These are phyloP conservation scores for Myotis myotis DNA, from an alignment of 2,797 vertebrate genomes.

Conservation along the genomic window DNA sequence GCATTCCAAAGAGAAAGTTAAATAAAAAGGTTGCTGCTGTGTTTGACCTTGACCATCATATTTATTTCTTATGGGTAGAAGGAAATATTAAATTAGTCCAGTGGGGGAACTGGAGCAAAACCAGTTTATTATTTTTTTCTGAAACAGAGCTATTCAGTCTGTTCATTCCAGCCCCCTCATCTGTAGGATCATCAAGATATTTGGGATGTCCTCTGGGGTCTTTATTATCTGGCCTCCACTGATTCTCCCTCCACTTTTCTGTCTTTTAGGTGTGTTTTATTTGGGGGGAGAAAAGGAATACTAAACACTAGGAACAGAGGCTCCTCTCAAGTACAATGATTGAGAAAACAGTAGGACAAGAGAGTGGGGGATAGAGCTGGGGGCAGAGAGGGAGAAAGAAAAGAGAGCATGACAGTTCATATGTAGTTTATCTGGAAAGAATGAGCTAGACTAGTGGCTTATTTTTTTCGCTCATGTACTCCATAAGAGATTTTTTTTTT, in stretches of 20 bases:
- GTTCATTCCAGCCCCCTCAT: background rate
- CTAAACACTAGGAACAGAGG: background rate
- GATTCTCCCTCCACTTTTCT: background rate
- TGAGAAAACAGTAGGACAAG: background rate
- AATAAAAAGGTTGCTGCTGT: background rate
- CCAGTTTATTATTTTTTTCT: slow-evolving; percentile 2
- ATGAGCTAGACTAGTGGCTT: background rate
- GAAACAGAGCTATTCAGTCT: background rate
- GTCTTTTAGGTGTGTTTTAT: background rate
- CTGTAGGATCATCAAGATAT: background rate
- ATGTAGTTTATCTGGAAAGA: background rate
- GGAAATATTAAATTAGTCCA: slow-evolving; percentile 8
- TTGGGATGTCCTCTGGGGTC: background rate
- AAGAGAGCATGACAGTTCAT: background rate
- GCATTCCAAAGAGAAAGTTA: slow-evolving; percentile 19
- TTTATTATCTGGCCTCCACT: background rate
- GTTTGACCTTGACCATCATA: background rate
- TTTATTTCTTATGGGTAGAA: background rate
- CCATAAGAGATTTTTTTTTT: background rate
- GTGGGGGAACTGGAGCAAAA: background rate
- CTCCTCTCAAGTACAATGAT: background rate
- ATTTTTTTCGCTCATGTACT: background rate
- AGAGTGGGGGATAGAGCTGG: no score
- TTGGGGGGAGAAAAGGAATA: background rate
- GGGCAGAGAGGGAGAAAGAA: background rate